Base-by-base conservation (phyloP, 2,888 invertebrate species). In the Scelioninae gen. 1 region DNA sequence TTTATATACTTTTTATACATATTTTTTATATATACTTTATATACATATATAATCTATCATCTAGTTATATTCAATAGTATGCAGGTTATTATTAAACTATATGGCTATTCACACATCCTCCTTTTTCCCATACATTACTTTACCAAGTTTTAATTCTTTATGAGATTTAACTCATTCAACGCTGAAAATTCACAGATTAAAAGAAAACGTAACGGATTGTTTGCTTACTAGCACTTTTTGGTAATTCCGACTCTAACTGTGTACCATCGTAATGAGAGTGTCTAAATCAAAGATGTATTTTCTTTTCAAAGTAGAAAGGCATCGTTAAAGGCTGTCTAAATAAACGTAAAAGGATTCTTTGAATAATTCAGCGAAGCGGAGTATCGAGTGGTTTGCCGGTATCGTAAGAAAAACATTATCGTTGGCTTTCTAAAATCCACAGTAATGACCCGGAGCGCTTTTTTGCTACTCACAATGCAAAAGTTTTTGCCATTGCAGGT, bases 311-410 rank as follows among this genome's bases (percentile, higher is more conserved):
- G 72, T 82, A 63, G 62, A 82, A 76, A 82, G 76, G 71, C 55
- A 72, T 77, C 82, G 77, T 82, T 82, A 82, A 82, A 82, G 82
- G 62, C 77, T 76, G 82, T 82, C 76, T 82, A 82, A 82, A 82
- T 82, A 82, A 82, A 82, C 71, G 81, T 82, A 76, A 82, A 82
- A 82, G 76, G 81, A 82, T 82, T 76, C 81, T 76, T 60, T 82
- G 76, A 82, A 82, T 82, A 76, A 82, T 82, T 82, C 81, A 82
- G 72, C 31, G 56, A 16, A 77, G 77, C 60, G 31, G 45, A 76
- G 81, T 82, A 82, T 82, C 77, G 76, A 76, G 77, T 82, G 77
- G 82, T 72, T 77, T 66, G 71, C 31, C 31, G 66, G 81, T 76
- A 76, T 76, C 65, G 71, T 72, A 82, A 76, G 81, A 76, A 82